A percentile compares a stretch with the other conserved stretches of the same genome.
phyloP scores from a whole-genome alignment of 92 coral and sea anemone genomes.

The Meandrina meandrites region DNA sequence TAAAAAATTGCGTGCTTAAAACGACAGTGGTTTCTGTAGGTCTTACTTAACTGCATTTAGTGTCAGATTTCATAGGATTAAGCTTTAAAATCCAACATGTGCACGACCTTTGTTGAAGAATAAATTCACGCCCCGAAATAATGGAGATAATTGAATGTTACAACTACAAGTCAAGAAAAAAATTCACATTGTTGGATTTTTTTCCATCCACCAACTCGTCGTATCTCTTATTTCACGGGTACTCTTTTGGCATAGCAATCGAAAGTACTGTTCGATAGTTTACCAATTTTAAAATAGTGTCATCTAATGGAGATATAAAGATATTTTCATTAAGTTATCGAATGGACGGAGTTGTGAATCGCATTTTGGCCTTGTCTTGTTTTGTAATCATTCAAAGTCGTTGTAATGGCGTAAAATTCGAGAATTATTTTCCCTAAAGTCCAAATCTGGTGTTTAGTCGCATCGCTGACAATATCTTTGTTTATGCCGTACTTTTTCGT shows the following conservation, averaged over 20 bases:
- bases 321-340: conserved; percentile 16
- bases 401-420: not conserved
- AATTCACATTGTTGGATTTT: not conserved
- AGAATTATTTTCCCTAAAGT: not conserved
- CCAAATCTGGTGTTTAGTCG: not conserved
- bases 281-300: conserved; percentile 7
- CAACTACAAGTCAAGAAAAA: not conserved
- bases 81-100: conserved; percentile 12
- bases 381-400: not conserved
- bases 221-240: not conserved
- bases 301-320: conserved; percentile 23
- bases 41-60: conserved; percentile 30
- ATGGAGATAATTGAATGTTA: not conserved
- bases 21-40: conserved; percentile 11
- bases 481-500: not conserved
- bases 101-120: conserved; percentile 30
- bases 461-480: not conserved
- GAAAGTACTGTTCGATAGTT: not conserved
- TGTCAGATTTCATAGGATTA: conserved; percentile 41
- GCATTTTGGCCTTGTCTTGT: not conserved
- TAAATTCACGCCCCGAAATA: conserved; percentile 11
- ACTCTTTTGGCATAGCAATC: not conserved
- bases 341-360: conserved; percentile 14
- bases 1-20: conserved; percentile 39
- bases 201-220: not conserved